Conservation (phyloP, 2,888 invertebrate genomes). For the Spilarctia lutea region DNA sequence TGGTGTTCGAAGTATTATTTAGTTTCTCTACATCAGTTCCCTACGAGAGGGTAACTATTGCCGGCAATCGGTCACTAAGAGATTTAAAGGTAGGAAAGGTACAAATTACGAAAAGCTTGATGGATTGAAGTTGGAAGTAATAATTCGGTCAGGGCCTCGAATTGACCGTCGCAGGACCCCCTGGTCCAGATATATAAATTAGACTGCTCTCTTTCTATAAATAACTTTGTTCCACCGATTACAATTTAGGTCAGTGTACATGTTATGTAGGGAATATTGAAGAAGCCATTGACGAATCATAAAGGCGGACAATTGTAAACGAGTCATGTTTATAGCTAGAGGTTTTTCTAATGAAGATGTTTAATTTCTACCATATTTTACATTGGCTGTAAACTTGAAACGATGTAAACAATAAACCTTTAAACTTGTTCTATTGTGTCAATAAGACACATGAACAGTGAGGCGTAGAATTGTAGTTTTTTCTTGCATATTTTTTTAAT, state of each 20-base stretch:
- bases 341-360: conserved; percentile 27
- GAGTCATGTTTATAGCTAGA: conserved; percentile 31
- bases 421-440: conserved; percentile 5
- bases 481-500: no score
- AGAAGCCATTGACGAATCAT: conserved; percentile 24
- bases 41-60: background rate
- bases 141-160: background rate
- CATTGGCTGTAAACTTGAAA: conserved; percentile 18
- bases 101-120: background rate
- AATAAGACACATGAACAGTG: background rate
- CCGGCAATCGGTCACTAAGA: background rate
- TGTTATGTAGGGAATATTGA: conserved; percentile 6
- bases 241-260: background rate
- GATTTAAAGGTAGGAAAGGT: background rate
- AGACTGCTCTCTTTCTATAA: background rate
- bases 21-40: no score
- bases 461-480: background rate
- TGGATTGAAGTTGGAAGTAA: background rate
- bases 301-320: conserved; percentile 29
- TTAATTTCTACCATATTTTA: conserved; percentile 38
- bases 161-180: background rate
- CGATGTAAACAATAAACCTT: conserved; percentile 20
- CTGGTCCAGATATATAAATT: background rate
- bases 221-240: background rate
- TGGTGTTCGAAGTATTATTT: no score